These are phyloP conservation scores for Unio pictorum DNA, from an alignment of 2,888 invertebrate genomes.

Conservation along the genomic window DNA sequence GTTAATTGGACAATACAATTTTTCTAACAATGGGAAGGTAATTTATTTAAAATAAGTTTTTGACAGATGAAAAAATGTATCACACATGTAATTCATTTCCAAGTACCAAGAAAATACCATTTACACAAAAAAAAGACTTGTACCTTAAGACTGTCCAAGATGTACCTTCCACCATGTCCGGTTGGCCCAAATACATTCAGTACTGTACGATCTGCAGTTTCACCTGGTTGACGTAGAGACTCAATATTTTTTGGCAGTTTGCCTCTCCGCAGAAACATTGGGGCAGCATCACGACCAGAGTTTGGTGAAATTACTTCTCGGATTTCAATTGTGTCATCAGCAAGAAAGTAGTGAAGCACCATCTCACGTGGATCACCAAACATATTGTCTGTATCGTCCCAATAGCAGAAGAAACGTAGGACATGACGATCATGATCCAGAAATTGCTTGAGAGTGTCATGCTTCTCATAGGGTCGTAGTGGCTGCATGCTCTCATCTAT, in stretches of 20 bases:
- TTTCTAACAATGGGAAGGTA: too few relatives aligned
- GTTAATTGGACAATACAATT: too few relatives aligned
- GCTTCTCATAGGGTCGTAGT: constrained; percentile 70
- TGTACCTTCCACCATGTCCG: constrained; percentile 70
- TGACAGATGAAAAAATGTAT: too few relatives aligned
- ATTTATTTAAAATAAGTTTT: too few relatives aligned
- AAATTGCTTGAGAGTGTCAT: constrained; percentile 82
- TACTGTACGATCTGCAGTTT: constrained; percentile 69
- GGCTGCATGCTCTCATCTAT: constrained; percentile 71
- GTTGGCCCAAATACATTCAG: constrained; percentile 72
- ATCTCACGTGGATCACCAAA: constrained; percentile 85
- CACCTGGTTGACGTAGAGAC: constrained; percentile 67
- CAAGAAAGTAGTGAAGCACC: constrained; percentile 87
- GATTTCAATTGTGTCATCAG: constrained; percentile 91
- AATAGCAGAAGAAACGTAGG: constrained; percentile 86
- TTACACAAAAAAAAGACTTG: not conserved
- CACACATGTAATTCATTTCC: not conserved
- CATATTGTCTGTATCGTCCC: constrained; percentile 87
- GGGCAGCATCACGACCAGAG: constrained; percentile 81
- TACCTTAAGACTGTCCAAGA: constrained; percentile 71
- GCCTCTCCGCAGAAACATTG: constrained; percentile 82
- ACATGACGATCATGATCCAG: constrained; percentile 83
- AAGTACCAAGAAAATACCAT: not conserved
- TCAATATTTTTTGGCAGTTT: constrained; percentile 83
- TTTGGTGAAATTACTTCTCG: constrained; percentile 80